Conservation (phyloP, 2,888 invertebrate species). For the Monochamus alternatus region DNA sequence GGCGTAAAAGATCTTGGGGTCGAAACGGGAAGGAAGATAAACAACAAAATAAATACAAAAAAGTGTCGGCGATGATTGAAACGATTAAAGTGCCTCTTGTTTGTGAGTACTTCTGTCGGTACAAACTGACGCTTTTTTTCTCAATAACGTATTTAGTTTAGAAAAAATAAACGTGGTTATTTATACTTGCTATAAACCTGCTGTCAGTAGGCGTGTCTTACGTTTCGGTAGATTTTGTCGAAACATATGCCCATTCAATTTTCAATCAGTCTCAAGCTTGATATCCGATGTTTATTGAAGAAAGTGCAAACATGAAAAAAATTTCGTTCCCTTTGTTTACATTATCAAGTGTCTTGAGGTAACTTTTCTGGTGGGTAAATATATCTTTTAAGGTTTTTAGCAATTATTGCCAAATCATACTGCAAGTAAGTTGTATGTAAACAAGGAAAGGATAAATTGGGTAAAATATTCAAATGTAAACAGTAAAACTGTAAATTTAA, state of each 20-base stretch:
- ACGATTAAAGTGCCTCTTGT: neutral
- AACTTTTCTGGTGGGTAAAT: too few relatives aligned
- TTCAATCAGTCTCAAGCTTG: neutral
- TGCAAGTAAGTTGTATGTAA: neutral
- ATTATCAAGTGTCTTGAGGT: too few relatives aligned
- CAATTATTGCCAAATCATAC: neutral
- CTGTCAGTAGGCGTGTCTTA: constrained; percentile 15
- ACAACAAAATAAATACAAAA: neutral
- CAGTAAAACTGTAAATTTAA: constrained; percentile 7
- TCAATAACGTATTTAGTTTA: constrained; percentile 9
- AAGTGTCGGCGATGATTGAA: neutral
- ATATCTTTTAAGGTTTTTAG: neutral
- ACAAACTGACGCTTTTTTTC: neutral
- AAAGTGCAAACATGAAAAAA: neutral
- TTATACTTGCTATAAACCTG: neutral
- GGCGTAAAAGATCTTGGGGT: neutral
- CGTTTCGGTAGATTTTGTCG: constrained; percentile 6
- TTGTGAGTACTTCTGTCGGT: neutral
- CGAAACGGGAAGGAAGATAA: neutral
- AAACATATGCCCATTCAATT: constrained; percentile 4
- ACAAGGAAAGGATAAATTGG: constrained; percentile 10
- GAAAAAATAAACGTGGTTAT: constrained; percentile 11
- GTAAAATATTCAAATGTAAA: constrained; percentile 8
- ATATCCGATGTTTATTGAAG: neutral
- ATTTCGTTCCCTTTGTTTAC: neutral